Base-by-base conservation (phyloP, 2,113 vertebrate genomes). In the Pipa parva region DNA sequence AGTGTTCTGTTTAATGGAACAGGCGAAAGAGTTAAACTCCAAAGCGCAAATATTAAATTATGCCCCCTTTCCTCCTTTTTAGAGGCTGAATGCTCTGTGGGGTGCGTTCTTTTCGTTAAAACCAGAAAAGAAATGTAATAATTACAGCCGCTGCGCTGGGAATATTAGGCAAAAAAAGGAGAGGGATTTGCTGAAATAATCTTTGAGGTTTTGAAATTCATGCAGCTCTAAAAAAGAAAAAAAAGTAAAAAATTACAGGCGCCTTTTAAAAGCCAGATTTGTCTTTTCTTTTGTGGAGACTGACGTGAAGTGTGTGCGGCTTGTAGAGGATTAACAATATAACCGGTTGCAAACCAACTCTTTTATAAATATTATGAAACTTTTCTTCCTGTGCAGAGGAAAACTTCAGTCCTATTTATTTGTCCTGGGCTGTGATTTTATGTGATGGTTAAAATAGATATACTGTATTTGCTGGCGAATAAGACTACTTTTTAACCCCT, bases 171-270 rank as follows among this genome's bases (percentile, higher is more conserved):
- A 56, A 29, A 56, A 52, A 50, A 50, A 59, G 42, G 59, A 6
- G 36, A 13, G 39, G 39, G 66, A 70, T 70, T 70, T 70, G 66
- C 58, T 54, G 66, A 42, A 70, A 70, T 61, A 70, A 70, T 70
- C 66, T 70, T 49, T 70, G 33, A 20, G 66, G 58, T 70, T 70
- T 52, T 61, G 57, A 70, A 61, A 70, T 61, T 61, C 66, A 61
- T 58, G 58, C 57, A 70, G 66, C 58, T 70, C 46, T 27, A 33
- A 22, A 37, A 37, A 59, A n/a, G n/a, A n/a, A n/a, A n/a, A n/a
- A n/a, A n/a, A n/a, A n/a, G n/a, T n/a, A n/a, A n/a, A 61, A 61
- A 61, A 61, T 70, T 52, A 54, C 57, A 61, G 66, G 22, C 25
- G 25, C 20, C 31, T 70, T 61, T 61, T 61, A 26, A 70, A 70